Percentiles rank a stretch among this genome's conserved stretches.
Conservation (phyloP, 2,113 vertebrate species). For the human region DNA sequence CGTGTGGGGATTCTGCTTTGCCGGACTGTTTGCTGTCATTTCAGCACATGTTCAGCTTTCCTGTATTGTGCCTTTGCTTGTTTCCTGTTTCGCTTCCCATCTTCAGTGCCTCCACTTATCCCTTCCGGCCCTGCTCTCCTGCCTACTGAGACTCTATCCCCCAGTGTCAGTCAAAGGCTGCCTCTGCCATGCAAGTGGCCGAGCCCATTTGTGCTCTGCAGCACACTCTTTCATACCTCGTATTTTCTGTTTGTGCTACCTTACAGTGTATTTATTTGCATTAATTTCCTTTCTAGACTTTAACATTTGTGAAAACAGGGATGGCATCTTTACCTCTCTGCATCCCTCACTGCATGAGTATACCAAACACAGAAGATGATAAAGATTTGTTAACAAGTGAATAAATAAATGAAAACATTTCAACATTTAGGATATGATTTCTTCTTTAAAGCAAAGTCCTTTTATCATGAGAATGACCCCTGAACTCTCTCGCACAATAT, state of each 20-base stretch:
- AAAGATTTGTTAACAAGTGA: not conserved
- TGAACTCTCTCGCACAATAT: not conserved
- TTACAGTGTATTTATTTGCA: not conserved
- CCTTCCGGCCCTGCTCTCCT: not conserved
- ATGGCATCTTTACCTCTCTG: not conserved
- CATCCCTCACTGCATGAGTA: not conserved
- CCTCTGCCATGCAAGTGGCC: fast-evolving
- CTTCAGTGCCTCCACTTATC: fast-evolving
- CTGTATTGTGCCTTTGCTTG: not conserved
- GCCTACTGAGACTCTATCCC: not conserved
- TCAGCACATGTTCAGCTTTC: not conserved
- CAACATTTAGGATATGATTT: not conserved
- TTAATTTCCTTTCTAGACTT: not conserved
- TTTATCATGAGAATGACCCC: not conserved
- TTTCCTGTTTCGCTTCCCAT: not conserved
- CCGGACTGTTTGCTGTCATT: not conserved
- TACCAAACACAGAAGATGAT: not conserved
- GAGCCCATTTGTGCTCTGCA: not conserved
- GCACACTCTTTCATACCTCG: fast-evolving
- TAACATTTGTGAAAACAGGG: not conserved
- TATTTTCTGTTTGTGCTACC: not conserved
- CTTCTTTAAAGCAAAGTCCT: not conserved
- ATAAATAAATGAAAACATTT: not conserved
- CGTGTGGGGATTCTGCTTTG: not conserved
- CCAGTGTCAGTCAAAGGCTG: not conserved